A percentile compares a stretch with the other conserved stretches of the same genome.
Evolutionary conservation across 2,797 vertebrate genomes (phyloP).

Genomic region (Phalanger gymnotis): DNA sequence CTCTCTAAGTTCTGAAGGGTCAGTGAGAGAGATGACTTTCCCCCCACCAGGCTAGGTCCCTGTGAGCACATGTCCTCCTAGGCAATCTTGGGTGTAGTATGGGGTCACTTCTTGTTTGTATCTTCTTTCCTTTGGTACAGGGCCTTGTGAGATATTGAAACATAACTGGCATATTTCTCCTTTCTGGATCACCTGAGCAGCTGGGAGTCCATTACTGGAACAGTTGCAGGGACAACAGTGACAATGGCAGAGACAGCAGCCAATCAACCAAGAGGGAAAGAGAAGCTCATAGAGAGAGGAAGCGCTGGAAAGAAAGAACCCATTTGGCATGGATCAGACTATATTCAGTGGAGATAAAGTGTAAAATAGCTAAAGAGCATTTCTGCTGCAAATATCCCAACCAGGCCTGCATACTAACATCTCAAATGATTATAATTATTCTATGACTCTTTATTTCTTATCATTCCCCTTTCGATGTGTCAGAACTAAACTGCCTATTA

Average conservation of each 20-base stretch:
- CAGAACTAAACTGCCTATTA: not conserved
- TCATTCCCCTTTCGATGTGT: not conserved
- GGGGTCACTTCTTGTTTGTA: not conserved
- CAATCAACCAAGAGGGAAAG: not conserved
- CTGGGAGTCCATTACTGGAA: not conserved
- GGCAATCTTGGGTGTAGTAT: not conserved
- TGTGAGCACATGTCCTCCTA: not conserved
- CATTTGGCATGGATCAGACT: not conserved
- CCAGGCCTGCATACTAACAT: not conserved
- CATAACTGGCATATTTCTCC: not conserved
- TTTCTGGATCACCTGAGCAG: not conserved
- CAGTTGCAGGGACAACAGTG: not conserved
- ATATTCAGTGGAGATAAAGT: not conserved
- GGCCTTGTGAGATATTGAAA: not conserved
- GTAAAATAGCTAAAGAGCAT: not conserved
- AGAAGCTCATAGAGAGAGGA: not conserved
- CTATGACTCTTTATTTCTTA: not conserved
- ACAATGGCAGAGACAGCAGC: not conserved
- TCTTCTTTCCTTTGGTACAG: not conserved
- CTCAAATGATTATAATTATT: not conserved
- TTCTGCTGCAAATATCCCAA: not conserved
- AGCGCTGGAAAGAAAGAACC: not conserved
- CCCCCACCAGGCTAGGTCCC: not conserved
- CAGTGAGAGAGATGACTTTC: not conserved
- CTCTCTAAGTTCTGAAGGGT: not conserved